phyloP scores from a whole-genome alignment of 1,140 invertebrate species.

The Euura lappo region DNA sequence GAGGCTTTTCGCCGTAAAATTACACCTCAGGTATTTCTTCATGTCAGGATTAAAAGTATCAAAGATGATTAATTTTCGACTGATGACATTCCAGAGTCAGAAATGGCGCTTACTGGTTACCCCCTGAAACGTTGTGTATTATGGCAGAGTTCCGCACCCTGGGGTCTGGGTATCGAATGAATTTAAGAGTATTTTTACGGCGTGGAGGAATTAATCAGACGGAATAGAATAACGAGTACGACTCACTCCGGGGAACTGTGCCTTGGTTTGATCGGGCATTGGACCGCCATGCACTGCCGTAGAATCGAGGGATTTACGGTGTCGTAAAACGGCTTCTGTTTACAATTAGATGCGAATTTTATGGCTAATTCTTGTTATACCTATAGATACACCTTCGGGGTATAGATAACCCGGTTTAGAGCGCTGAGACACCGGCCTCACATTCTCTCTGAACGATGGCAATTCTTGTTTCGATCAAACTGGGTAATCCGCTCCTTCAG shows the following conservation, averaged over 20 bases:
- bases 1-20: neutral
- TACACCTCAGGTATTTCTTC: neutral
- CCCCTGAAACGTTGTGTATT: neutral
- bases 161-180: neutral
- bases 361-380: neutral
- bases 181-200: neutral
- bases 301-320: neutral
- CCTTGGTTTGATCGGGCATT: too few relatives aligned
- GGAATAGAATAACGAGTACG: neutral
- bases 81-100: neutral
- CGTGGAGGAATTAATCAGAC: neutral
- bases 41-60: neutral
- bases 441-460: too few relatives aligned
- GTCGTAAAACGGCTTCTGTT: constrained; percentile 5
- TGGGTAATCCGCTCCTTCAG: too few relatives aligned
- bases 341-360: constrained; percentile 5
- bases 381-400: too few relatives aligned
- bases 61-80: neutral
- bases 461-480: too few relatives aligned
- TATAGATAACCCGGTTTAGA: too few relatives aligned
- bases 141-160: neutral
- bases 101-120: neutral
- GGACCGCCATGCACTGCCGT: too few relatives aligned
- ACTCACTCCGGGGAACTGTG: neutral
- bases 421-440: too few relatives aligned